Conservation (phyloP, 1,140 invertebrate species). For the Drosophila triauraria region DNA sequence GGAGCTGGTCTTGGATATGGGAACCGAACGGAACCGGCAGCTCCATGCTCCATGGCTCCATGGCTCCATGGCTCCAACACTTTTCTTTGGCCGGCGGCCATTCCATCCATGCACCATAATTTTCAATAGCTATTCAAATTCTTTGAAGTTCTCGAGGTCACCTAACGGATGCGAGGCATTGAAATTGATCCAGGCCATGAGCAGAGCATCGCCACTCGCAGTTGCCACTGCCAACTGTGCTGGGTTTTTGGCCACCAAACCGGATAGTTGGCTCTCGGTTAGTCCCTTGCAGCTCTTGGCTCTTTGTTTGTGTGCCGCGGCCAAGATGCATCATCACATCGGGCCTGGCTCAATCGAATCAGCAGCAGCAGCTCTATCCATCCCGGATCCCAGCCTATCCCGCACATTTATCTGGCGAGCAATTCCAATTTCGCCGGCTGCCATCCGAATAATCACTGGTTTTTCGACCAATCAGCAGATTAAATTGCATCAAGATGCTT, state of each 20-base stretch:
- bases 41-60: constrained; percentile 15
- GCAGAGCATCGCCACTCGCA: constrained; percentile 55
- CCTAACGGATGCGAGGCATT: constrained; percentile 70
- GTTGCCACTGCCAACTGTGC: constrained; percentile 48
- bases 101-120: constrained; percentile 67
- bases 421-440: constrained; percentile 38
- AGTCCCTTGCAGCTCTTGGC: constrained; percentile 46
- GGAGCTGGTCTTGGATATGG: constrained; percentile 41
- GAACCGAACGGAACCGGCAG: constrained; percentile 47
- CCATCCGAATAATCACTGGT: constrained; percentile 36
- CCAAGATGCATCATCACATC: constrained; percentile 46
- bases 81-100: constrained; percentile 66
- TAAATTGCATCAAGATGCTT: constrained; percentile 50
- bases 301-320: constrained; percentile 28
- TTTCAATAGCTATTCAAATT: constrained; percentile 76
- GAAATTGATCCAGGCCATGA: constrained; percentile 71
- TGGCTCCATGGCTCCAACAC: constrained; percentile 37
- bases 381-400: constrained; percentile 21
- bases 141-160: constrained; percentile 71
- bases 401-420: constrained; percentile 36
- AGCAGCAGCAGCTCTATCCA: constrained; percentile 11
- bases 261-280: constrained; percentile 32
- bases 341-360: constrained; percentile 33
- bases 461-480: constrained; percentile 42
- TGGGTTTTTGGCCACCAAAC: constrained; percentile 46